phyloP scores from a whole-genome alignment of 2,113 vertebrate species.

The Thryonomys swinderianus region DNA sequence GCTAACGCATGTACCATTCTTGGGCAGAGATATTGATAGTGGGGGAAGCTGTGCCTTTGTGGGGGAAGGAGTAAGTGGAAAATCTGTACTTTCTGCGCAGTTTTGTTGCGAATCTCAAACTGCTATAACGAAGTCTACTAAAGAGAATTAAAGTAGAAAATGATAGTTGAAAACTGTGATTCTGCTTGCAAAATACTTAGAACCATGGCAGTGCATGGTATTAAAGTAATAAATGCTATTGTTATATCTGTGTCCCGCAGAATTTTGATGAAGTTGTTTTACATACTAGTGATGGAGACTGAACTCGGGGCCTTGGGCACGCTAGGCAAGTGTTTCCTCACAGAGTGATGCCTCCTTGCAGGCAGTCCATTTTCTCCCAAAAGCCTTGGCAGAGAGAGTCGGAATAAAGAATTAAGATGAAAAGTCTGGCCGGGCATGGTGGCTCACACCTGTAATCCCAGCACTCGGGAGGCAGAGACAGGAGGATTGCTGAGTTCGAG shows the following conservation, averaged over 20 bases:
- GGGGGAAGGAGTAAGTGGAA: fast-evolving
- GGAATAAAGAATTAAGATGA: neutral
- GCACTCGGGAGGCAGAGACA: too few species aligned
- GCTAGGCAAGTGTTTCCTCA: neutral
- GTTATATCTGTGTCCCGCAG: fast-evolving
- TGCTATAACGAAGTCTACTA: neutral
- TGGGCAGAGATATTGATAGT: fast-evolving
- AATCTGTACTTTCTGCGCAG: neutral
- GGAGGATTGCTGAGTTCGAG: too few species aligned
- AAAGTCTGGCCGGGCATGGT: too few species aligned
- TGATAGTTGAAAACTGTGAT: neutral
- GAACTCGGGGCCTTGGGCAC: neutral
- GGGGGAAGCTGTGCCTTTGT: fast-evolving
- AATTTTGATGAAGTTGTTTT: neutral
- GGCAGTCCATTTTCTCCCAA: neutral
- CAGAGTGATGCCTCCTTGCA: neutral
- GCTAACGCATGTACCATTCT: fast-evolving
- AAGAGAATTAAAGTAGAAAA: neutral
- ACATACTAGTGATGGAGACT: neutral
- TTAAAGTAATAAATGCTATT: fast-evolving
- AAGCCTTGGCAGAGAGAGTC: neutral
- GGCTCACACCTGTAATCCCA: too few species aligned
- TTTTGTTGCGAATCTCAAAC: neutral
- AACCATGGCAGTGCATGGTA: fast-evolving
- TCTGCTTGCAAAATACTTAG: neutral